Evolutionary conservation across 2,888 invertebrate genomes (phyloP).

Genomic region (Dromius quadrimaculatus): DNA sequence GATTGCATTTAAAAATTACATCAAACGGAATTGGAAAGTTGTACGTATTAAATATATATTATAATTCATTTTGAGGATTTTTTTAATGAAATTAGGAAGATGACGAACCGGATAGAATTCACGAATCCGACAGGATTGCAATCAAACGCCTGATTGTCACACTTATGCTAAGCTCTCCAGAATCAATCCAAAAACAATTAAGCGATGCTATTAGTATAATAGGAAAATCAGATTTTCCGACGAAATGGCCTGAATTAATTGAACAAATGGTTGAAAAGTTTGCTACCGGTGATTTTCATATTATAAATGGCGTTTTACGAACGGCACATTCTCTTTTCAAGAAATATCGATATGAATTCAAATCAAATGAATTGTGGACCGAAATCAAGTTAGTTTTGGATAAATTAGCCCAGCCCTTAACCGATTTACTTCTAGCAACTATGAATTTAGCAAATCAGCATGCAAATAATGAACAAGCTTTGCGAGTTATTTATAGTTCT

Average conservation of each 20-base stretch:
- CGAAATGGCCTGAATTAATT: constrained; percentile 94
- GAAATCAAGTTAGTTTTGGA: constrained; percentile 98
- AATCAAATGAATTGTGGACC: constrained; percentile 93
- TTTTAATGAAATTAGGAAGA: constrained; percentile 67
- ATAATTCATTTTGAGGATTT: not conserved
- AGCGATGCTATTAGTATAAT: constrained; percentile 97
- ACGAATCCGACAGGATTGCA: constrained; percentile 80
- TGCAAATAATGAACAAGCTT: constrained; percentile 81
- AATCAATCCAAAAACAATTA: constrained; percentile 91
- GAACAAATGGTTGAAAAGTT: constrained; percentile 95
- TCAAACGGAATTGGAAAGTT: constrained; percentile 94
- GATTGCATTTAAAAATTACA: constrained; percentile 96
- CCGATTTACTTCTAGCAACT: constrained; percentile 90
- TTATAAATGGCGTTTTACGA: constrained; percentile 93
- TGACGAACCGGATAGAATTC: constrained; percentile 84
- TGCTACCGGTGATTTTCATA: constrained; percentile 88
- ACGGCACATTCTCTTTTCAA: constrained; percentile 98
- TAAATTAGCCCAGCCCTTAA: constrained; percentile 92
- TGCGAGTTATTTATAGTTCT: constrained; percentile 90
- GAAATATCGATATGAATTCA: constrained; percentile 94
- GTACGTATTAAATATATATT: constrained; percentile 69
- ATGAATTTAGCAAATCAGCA: constrained; percentile 85
- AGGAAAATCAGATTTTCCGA: constrained; percentile 96
- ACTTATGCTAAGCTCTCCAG: constrained; percentile 92
- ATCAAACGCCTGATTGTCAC: constrained; percentile 90